phyloP scores from a whole-genome alignment of 1,140 invertebrate genomes.

The Drosophila lacertosa region DNA sequence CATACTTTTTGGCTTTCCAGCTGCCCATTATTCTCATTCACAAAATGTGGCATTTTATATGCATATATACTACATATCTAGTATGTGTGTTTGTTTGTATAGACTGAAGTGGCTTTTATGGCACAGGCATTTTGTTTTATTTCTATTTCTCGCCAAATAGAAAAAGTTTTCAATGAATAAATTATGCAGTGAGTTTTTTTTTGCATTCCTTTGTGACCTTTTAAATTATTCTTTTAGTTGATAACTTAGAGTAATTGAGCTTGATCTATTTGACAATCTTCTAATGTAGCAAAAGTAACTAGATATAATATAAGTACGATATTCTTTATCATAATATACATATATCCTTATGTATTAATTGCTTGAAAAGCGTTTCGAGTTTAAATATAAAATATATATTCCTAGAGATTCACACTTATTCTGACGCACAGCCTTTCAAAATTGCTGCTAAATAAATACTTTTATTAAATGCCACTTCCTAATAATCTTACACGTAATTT shows the following conservation, averaged over 20 bases:
- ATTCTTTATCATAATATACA: no score
- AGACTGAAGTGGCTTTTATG: conserved; percentile 7
- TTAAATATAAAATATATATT: no score
- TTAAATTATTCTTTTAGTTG: not conserved
- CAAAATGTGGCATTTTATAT: conserved; percentile 15
- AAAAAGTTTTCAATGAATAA: conserved; percentile 18
- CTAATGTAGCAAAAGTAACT: no score
- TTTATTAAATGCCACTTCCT: no score
- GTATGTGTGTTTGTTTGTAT: not conserved
- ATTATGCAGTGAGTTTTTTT: conserved; percentile 29
- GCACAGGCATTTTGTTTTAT: not conserved
- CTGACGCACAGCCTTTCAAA: not conserved
- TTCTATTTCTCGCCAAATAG: conserved; percentile 3
- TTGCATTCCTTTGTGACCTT: not conserved
- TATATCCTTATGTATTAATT: no score
- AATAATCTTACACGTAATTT: conserved; percentile 19
- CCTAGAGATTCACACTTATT: not conserved
- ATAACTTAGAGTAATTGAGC: not conserved
- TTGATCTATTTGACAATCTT: no score
- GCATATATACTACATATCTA: conserved; percentile 1
- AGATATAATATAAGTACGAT: no score
- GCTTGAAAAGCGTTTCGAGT: no score
- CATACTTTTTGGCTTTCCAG: conserved; percentile 70
- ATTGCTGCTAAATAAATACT: not conserved
- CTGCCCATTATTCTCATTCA: conserved; percentile 32